A percentile compares a stretch with the other conserved stretches of the same genome.
Evolutionary conservation across 2,797 vertebrate species (phyloP).

Genomic region (Kryptolebias ocellatus): DNA sequence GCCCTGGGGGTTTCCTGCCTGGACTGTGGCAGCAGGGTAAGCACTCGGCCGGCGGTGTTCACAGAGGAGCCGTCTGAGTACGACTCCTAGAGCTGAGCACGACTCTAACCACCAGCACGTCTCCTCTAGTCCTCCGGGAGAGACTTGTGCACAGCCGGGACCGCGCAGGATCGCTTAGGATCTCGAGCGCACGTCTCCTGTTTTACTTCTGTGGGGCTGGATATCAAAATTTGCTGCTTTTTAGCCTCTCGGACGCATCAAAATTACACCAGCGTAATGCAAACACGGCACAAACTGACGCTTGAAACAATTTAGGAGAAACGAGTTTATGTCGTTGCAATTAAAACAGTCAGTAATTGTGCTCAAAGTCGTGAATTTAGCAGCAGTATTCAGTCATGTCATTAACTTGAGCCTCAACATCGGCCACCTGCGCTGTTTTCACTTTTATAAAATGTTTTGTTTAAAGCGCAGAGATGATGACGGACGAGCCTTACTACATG

Average conservation of each 20-base stretch:
- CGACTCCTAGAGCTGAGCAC: conserved; percentile 72
- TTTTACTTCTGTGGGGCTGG: conserved; percentile 36
- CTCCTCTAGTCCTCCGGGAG: conserved; percentile 43
- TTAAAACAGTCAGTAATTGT: conserved; percentile 7
- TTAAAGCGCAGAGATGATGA: not conserved
- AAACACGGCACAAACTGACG: not conserved
- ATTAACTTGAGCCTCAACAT: not conserved
- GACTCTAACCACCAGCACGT: conserved; percentile 62
- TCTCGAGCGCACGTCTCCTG: conserved; percentile 28
- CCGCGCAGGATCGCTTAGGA: conserved; percentile 34
- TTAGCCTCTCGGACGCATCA: conserved; percentile 2
- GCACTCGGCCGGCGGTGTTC: conserved; percentile 82
- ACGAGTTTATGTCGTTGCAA: not conserved
- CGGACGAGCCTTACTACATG: not conserved
- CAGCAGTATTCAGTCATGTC: not conserved
- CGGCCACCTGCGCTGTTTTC: not conserved
- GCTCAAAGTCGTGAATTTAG: not conserved
- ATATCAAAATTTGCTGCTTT: conserved; percentile 41
- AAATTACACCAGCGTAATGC: conserved; percentile 29
- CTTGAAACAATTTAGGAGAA: conserved; percentile 8
- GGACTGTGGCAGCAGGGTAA: conserved; percentile 88
- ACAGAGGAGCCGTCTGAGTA: conserved; percentile 77
- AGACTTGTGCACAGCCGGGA: conserved; percentile 42
- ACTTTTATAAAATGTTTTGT: no score
- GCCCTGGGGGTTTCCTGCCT: conserved; percentile 88